Evolutionary conservation across 2,797 vertebrate genomes (phyloP), one percentile per base, ranked within the genome.

Genomic region (Pelochelys cantorii): DNA sequence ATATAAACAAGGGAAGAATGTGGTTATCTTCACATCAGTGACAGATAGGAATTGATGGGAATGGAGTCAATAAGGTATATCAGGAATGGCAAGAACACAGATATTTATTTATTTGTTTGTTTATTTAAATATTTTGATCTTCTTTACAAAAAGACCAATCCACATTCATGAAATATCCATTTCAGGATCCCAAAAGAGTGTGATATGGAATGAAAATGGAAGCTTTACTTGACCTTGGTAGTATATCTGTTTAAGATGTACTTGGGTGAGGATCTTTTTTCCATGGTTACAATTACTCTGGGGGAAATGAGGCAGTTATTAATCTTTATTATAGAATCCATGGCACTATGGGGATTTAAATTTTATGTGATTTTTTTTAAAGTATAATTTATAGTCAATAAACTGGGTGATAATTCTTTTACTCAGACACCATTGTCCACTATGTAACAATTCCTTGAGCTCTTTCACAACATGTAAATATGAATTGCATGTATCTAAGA

Each of bases 161-260:
- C 13, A 11, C 37, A 25, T 42, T 74, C 4, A 25, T 75, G 3
- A 14, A 9, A 74, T n/a, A 68, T 53, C 3, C 13, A 1, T 31
- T 3, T 60, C 8, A 92, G 90, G 87, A 0, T 1, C 29, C 42
- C 84, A 53, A 29, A 91, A 81, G 4, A 55, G 80, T 87, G 9
- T 0, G 0, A 0, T 84, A 74, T 90, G n/a, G 18, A 87, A 84
- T 90, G 4, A 83, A 83, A 87, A 10, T 6, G 57, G 81, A 85
- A 7, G 1, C 60, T 91, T 89, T 6, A 78, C n/a, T 90, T 53
- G 71, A 22, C 59, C 93, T 88, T 90, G 11, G 29, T 90, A 79
- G 0, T 53, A 8, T 60, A 5, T 65, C 52, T 83, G 0, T 79
- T 7, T 1, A 81, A 87, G 14, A 27, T 54, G 1, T 7, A 34